phyloP scores from a whole-genome alignment of 2,888 invertebrate genomes.

The Lithodes maja region DNA sequence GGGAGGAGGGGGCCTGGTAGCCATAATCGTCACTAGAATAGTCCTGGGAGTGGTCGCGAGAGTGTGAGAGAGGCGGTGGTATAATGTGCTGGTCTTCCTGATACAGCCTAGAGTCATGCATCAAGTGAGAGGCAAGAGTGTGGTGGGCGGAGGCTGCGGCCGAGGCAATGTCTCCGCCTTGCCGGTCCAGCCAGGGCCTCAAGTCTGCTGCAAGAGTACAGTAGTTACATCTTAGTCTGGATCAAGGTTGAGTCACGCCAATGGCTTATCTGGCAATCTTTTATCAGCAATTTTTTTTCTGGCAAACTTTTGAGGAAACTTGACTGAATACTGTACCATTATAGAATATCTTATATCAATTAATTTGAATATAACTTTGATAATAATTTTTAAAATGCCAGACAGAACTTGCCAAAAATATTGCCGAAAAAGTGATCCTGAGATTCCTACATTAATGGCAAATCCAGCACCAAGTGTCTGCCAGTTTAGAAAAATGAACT shows the following conservation, averaged over 20 bases:
- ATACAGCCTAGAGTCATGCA: background rate
- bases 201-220: constrained; percentile 20
- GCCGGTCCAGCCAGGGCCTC: constrained; percentile 25
- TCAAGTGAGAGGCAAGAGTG: constrained; percentile 29
- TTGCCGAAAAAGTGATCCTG: too few species aligned
- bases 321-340: too few species aligned
- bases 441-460: too few species aligned
- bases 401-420: too few species aligned
- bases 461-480: too few species aligned
- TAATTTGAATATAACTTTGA: too few species aligned
- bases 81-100: background rate
- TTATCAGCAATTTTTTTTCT: too few species aligned
- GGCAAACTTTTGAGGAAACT: too few species aligned
- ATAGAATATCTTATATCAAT: too few species aligned
- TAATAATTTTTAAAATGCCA: too few species aligned
- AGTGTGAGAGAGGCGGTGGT: background rate
- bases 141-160: constrained; percentile 54
- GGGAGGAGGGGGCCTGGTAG: background rate
- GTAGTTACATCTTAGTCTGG: background rate
- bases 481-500: too few species aligned
- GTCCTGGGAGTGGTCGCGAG: background rate
- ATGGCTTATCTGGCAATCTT: too few species aligned
- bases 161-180: constrained; percentile 47
- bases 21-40: background rate
- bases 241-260: background rate